A percentile compares a stretch with the other conserved stretches of the same genome.
These are phyloP conservation scores for Himalopsyche kuldschensis DNA, from an alignment of 2,888 invertebrate species.

Conservation along the genomic window DNA sequence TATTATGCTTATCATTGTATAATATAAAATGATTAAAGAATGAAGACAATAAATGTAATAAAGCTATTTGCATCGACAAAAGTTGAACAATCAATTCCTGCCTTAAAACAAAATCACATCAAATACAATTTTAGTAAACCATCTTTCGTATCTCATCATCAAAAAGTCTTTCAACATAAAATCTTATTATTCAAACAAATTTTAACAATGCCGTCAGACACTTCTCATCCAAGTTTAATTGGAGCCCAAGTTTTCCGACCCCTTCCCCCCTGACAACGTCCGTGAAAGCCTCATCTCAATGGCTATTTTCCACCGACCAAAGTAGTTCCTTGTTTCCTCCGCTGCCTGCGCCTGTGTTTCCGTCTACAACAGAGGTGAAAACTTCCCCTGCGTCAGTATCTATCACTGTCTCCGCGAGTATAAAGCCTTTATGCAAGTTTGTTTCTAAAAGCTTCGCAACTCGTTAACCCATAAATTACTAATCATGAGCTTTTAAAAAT, in stretches of 20 bases:
- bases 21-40: too few relatives aligned
- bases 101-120: too few relatives aligned
- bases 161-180: not conserved
- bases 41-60: too few relatives aligned
- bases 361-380: constrained; percentile 19
- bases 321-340: not conserved
- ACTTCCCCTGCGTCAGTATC: constrained; percentile 28
- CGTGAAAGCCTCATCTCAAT: not conserved
- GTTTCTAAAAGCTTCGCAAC: not conserved
- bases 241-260: not conserved
- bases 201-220: not conserved
- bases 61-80: too few relatives aligned
- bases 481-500: not conserved
- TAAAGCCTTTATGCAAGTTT: constrained; percentile 13
- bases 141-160: not conserved
- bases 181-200: not conserved
- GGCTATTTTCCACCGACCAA: not conserved
- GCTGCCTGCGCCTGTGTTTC: constrained; percentile 5
- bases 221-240: not conserved
- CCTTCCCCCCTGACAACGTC: not conserved
- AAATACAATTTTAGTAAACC: too few relatives aligned
- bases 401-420: constrained; percentile 26
- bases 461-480: not conserved
- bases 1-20: too few relatives aligned
- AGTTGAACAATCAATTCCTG: too few relatives aligned